A percentile compares a stretch with the other conserved stretches of the same genome.
phyloP scores from a whole-genome alignment of 2,113 vertebrate species.

The Naja naja region DNA sequence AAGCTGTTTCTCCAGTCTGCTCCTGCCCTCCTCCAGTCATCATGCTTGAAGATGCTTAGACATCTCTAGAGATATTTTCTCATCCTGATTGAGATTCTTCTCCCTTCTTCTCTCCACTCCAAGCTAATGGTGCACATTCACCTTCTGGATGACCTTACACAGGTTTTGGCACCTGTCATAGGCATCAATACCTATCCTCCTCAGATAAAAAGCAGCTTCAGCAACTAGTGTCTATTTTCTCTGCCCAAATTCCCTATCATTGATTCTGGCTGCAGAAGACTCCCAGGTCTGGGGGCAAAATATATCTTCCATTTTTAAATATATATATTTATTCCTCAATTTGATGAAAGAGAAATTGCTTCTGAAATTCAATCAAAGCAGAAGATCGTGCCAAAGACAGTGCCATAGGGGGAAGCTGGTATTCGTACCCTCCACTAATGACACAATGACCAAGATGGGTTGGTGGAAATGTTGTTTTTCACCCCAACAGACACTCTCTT shows the following conservation, averaged over 20 bases:
- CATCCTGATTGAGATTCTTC: accelerated
- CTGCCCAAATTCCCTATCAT: neutral
- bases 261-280: neutral
- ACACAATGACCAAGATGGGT: neutral
- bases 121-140: accelerated
- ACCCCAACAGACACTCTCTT: neutral
- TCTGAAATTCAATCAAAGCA: neutral
- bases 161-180: neutral
- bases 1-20: neutral
- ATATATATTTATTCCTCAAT: too few species aligned
- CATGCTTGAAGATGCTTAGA: neutral
- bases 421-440: neutral
- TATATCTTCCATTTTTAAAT: neutral
- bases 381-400: neutral
- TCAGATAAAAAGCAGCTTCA: neutral
- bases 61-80: neutral
- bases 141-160: neutral
- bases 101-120: neutral
- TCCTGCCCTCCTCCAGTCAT: neutral
- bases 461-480: neutral
- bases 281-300: neutral
- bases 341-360: neutral
- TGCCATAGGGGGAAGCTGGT: neutral
- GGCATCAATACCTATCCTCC: neutral
- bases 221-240: neutral